phyloP scores from a whole-genome alignment of 1,140 invertebrate species.

The Plectrocnemia conspersa region DNA sequence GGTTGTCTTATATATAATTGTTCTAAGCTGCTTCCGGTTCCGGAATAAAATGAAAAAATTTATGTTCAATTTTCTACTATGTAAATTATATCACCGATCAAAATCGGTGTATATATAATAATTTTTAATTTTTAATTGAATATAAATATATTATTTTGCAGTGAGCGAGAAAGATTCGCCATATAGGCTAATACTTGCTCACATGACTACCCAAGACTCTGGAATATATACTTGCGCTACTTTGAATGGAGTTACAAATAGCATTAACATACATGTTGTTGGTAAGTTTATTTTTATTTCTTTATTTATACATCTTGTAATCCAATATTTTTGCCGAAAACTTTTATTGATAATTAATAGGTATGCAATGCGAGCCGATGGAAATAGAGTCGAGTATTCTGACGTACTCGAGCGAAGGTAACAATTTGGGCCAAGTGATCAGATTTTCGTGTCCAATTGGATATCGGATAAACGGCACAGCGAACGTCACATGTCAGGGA shows the following conservation, averaged over 20 bases:
- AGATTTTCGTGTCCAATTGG: conserved; percentile 66
- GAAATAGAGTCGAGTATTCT: conserved; percentile 42
- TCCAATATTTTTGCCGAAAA: too few relatives aligned
- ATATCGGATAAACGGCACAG: conserved; percentile 62
- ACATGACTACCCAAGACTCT: conserved; percentile 71
- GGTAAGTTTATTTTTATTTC: conserved; percentile 49
- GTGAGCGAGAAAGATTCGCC: conserved; percentile 69
- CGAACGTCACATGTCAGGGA: conserved; percentile 69
- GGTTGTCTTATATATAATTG: too few relatives aligned
- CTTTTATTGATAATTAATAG: conserved; percentile 40
- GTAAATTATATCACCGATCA: too few relatives aligned
- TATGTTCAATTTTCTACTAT: too few relatives aligned
- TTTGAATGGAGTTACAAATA: conserved; percentile 69
- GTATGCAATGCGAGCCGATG: conserved; percentile 56
- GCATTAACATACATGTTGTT: conserved; percentile 65
- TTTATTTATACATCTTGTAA: too few relatives aligned
- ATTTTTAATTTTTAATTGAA: too few relatives aligned
- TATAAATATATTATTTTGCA: too few relatives aligned
- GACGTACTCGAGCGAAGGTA: conserved; percentile 56
- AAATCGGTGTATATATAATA: too few relatives aligned
- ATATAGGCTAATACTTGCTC: conserved; percentile 76
- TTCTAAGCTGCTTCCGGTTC: too few relatives aligned
- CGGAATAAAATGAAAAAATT: too few relatives aligned
- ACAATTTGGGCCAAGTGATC: conserved; percentile 57
- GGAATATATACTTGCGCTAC: conserved; percentile 76